Percentiles rank a stretch among this genome's conserved stretches.
These are phyloP conservation scores for Halocaridina rubra DNA, from an alignment of 2,888 invertebrate genomes.

Conservation along the genomic window DNA sequence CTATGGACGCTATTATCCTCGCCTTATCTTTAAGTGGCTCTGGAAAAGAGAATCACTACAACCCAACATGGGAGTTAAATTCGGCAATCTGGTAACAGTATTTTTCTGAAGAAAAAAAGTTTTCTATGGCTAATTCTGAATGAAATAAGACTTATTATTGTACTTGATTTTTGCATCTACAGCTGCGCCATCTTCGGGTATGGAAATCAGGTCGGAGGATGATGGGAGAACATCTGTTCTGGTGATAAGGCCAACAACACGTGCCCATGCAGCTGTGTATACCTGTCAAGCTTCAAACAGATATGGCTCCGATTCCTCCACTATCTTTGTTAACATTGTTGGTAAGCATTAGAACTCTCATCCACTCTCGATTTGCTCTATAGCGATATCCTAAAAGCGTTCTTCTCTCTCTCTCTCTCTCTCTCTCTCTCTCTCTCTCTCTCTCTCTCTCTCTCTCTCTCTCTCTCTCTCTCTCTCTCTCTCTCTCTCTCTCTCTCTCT, in stretches of 20 bases:
- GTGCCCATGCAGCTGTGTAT: constrained; percentile 88
- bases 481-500: background rate
- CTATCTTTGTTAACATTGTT: constrained; percentile 94
- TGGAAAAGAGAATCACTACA: no score
- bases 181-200: background rate
- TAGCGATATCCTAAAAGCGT: no score
- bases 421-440: background rate
- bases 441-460: constrained; percentile 5
- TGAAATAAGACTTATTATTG: no score
- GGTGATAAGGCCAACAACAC: constrained; percentile 88
- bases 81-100: no score
- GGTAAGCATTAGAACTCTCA: constrained; percentile 71
- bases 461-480: background rate
- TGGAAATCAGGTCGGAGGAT: constrained; percentile 72
- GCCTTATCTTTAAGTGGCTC: no score
- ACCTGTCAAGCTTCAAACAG: constrained; percentile 93
- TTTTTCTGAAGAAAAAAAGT: no score
- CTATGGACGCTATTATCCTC: no score
- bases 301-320: constrained; percentile 93
- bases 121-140: no score
- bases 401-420: background rate
- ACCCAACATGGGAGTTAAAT: no score
- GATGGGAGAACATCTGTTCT: constrained; percentile 91
- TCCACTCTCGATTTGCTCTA: no score
- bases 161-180: background rate